Evolutionary conservation across 2,797 vertebrate genomes (phyloP).

Genomic region (Ptychadena robeensis): DNA sequence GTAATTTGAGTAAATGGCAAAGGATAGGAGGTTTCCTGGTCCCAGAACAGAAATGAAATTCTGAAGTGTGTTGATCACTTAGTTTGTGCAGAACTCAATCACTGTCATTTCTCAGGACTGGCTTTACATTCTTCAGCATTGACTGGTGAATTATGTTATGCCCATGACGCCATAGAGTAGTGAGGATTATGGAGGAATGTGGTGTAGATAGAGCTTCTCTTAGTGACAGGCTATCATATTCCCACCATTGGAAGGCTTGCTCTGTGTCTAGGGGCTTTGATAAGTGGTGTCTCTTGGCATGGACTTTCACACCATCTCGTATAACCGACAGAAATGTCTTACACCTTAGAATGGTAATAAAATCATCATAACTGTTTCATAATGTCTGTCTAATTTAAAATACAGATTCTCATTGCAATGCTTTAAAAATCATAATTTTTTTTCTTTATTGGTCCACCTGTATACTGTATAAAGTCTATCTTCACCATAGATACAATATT

Average conservation of each 20-base stretch:
- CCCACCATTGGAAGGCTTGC: background rate
- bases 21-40: no score
- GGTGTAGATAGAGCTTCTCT: background rate
- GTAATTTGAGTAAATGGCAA: no score
- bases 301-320: background rate
- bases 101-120: background rate
- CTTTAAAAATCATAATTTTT: no score
- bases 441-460: no score
- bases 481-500: no score
- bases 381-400: no score
- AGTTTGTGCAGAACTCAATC: background rate
- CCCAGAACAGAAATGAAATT: background rate
- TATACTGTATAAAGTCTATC: no score
- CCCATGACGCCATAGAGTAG: background rate
- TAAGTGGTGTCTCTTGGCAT: background rate
- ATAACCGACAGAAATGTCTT: background rate
- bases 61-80: background rate
- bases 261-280: background rate
- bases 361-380: no score
- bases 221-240: slow-evolving; percentile 2
- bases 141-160: background rate
- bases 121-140: background rate
- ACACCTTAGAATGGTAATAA: background rate
- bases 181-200: background rate
- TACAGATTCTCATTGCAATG: no score